These are phyloP conservation scores for Drosophila mimica DNA, from an alignment of 2,888 invertebrate species.

Conservation along the genomic window DNA sequence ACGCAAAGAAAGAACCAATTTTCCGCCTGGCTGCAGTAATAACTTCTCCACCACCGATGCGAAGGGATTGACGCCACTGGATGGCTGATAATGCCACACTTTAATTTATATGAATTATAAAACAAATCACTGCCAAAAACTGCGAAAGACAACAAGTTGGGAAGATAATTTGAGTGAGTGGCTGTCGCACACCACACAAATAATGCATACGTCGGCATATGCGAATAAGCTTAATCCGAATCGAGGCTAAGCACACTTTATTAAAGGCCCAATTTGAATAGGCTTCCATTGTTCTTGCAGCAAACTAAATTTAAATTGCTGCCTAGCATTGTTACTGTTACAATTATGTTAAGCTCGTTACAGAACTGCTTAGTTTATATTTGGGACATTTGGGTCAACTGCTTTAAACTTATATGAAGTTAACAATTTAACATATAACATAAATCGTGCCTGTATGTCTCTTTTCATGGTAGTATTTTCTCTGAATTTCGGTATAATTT, in stretches of 20 bases:
- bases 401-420: not conserved
- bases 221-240: not conserved
- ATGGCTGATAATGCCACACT: constrained; percentile 5
- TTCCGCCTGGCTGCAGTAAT: constrained; percentile 73
- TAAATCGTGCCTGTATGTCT: not conserved
- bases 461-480: not conserved
- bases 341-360: not conserved
- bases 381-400: not conserved
- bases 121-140: constrained; percentile 50
- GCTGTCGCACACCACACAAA: not conserved
- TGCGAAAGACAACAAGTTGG: constrained; percentile 18
- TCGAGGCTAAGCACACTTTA: not conserved
- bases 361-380: not conserved
- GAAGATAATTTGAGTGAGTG: not conserved
- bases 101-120: constrained; percentile 15
- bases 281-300: not conserved
- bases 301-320: not conserved
- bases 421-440: not conserved
- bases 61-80: not conserved
- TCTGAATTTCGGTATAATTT: not conserved
- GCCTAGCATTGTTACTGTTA: not conserved
- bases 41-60: constrained; percentile 59
- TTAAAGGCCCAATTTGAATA: not conserved
- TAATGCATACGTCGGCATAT: not conserved
- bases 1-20: constrained; percentile 73